Conservation (phyloP, 2,113 vertebrate species). For the Eolophus roseicapilla region DNA sequence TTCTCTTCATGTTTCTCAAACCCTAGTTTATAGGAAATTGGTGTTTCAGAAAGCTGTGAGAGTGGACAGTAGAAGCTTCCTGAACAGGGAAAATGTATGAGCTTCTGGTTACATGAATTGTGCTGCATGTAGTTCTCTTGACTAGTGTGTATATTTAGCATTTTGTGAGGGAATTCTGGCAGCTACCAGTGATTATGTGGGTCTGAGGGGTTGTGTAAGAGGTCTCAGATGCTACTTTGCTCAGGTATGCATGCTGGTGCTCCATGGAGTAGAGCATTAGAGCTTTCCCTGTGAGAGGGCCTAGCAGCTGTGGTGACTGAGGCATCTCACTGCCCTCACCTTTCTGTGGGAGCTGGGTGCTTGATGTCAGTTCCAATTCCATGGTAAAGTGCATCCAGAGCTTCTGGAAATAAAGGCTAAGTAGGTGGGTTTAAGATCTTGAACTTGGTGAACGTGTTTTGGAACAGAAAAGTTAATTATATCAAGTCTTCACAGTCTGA, state of each 20-base stretch:
- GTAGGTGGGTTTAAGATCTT: neutral
- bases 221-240: neutral
- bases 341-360: neutral
- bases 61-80: neutral
- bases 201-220: neutral
- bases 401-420: neutral
- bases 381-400: neutral
- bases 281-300: neutral
- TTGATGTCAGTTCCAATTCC: neutral
- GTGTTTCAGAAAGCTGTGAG: neutral
- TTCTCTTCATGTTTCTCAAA: neutral
- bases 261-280: neutral
- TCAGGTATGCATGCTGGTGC: too few species aligned
- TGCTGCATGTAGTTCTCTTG: neutral
- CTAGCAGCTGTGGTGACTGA: fast-evolving
- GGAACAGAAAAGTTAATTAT: neutral
- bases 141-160: neutral
- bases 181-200: neutral
- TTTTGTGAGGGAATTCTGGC: neutral
- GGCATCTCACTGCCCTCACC: neutral
- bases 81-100: neutral
- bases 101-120: neutral
- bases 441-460: fast-evolving
- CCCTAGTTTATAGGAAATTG: neutral
- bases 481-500: neutral